Percentiles rank a stretch among this genome's conserved stretches.
Evolutionary conservation across 2,888 invertebrate genomes (phyloP).

Genomic region (Lomographa bimaculata): DNA sequence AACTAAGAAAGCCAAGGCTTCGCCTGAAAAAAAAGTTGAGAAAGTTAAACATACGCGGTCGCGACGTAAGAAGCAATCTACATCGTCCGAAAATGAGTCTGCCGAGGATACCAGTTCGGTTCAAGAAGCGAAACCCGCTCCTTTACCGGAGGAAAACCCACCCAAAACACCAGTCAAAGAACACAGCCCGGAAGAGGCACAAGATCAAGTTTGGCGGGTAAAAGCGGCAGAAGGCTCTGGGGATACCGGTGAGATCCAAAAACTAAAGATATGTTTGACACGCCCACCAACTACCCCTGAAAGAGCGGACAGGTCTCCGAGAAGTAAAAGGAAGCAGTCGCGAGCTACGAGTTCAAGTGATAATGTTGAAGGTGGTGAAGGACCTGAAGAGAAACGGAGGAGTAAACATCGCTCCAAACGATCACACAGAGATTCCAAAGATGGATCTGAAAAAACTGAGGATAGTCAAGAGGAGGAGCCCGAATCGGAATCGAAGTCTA

Average conservation of each 20-base stretch:
- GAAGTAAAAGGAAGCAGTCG: conserved; percentile 77
- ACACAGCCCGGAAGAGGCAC: conserved; percentile 62
- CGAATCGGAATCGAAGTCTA: conserved; percentile 38
- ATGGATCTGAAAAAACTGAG: conserved; percentile 57
- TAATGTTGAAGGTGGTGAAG: conserved; percentile 68
- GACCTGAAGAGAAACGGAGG: conserved; percentile 73
- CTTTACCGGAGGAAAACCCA: conserved; percentile 47
- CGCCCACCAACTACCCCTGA: conserved; percentile 83
- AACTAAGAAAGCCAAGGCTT: conserved; percentile 85
- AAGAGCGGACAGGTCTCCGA: conserved; percentile 74
- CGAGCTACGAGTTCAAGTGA: conserved; percentile 78
- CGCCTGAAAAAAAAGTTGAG: conserved; percentile 85
- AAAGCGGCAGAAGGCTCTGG: conserved; percentile 74
- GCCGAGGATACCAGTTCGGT: conserved; percentile 62
- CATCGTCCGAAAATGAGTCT: conserved; percentile 80
- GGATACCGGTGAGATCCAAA: conserved; percentile 84
- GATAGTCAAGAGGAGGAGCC: conserved; percentile 61
- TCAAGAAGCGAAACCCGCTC: conserved; percentile 46
- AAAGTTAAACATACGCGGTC: conserved; percentile 81
- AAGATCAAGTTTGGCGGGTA: conserved; percentile 80
- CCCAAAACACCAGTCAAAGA: conserved; percentile 59
- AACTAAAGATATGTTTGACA: conserved; percentile 85
- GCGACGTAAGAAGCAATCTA: conserved; percentile 81
- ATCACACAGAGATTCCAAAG: conserved; percentile 60
- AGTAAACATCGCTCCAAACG: conserved; percentile 65